Percentiles rank a stretch among this genome's conserved stretches.
phyloP scores from a whole-genome alignment of 1,140 invertebrate genomes.

The Drosophila leontia region DNA sequence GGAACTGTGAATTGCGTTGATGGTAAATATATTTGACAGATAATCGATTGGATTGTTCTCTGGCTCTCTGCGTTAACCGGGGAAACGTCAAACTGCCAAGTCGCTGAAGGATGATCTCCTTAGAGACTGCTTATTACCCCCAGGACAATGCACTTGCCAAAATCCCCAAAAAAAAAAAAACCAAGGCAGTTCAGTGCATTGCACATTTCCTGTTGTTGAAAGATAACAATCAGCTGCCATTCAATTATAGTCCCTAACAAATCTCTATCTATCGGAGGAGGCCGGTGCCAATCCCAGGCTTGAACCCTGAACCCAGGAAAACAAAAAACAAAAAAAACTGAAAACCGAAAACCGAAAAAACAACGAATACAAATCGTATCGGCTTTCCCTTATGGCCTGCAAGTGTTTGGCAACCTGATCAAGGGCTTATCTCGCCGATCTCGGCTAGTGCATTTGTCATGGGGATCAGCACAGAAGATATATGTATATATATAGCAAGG shows the following conservation, averaged over 20 bases:
- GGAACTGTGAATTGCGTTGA: slow-evolving; percentile 30
- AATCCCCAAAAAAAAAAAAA: slow-evolving; percentile 2
- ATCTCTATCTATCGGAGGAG: slow-evolving; percentile 36
- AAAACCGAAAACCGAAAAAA: slow-evolving; percentile 3
- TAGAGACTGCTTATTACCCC: slow-evolving; percentile 51
- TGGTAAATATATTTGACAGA: slow-evolving; percentile 33
- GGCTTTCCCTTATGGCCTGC: slow-evolving; percentile 45
- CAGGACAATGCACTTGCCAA: slow-evolving; percentile 43
- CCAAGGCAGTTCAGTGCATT: slow-evolving; percentile 46
- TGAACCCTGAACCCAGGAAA: slow-evolving; percentile 38
- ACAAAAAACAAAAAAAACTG: slow-evolving; percentile 14
- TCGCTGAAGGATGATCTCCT: slow-evolving; percentile 54
- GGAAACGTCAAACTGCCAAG: slow-evolving; percentile 57
- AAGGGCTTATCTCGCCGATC: slow-evolving; percentile 75
- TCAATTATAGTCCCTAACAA: slow-evolving; percentile 31
- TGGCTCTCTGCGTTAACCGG: slow-evolving; percentile 22
- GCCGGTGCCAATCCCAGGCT: slow-evolving; percentile 37
- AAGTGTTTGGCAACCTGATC: slow-evolving; percentile 79
- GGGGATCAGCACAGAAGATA: slow-evolving; percentile 43
- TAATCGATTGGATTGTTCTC: slow-evolving; percentile 31
- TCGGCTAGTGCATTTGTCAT: slow-evolving; percentile 67
- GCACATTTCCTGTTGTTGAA: slow-evolving; percentile 66
- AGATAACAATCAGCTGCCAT: slow-evolving; percentile 45
- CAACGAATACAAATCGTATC: slow-evolving; percentile 50
- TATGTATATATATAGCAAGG: background rate